Percentiles rank a stretch among this genome's conserved stretches.
These are phyloP conservation scores for Biston stratarius DNA, from an alignment of 2,888 invertebrate genomes.

Conservation along the genomic window DNA sequence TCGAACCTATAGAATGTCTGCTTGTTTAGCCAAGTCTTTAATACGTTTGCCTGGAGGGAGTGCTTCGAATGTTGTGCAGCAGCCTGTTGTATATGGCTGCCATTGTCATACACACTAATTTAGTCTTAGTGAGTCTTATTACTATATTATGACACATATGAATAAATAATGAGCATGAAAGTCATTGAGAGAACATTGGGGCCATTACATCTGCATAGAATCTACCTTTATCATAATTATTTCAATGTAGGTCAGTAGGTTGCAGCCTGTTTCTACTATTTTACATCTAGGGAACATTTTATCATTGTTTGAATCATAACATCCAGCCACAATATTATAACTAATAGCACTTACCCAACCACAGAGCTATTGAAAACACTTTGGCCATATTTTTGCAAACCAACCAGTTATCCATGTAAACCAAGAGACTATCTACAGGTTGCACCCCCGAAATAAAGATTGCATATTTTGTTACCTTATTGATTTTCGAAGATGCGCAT, in stretches of 20 bases:
- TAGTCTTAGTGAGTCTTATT: too few relatives aligned
- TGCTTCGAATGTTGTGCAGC: too few relatives aligned
- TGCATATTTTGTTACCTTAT: constrained; percentile 27
- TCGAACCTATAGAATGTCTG: too few relatives aligned
- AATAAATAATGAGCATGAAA: too few relatives aligned
- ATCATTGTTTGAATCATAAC: not conserved
- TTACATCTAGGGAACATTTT: not conserved
- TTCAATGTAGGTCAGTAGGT: not conserved
- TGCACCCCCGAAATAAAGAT: not conserved
- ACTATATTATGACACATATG: too few relatives aligned
- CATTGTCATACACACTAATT: too few relatives aligned
- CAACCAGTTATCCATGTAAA: not conserved
- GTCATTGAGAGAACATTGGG: too few relatives aligned
- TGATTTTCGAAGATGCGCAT: constrained; percentile 30
- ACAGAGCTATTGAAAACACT: constrained; percentile 8
- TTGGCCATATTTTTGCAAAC: constrained; percentile 7
- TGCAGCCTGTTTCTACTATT: not conserved
- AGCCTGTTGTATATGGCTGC: too few relatives aligned
- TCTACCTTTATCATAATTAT: not conserved
- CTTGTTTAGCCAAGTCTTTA: too few relatives aligned
- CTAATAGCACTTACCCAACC: constrained; percentile 18
- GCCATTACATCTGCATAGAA: too few relatives aligned
- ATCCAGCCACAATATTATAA: not conserved
- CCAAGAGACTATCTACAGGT: constrained; percentile 20
- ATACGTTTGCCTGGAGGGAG: too few relatives aligned